These are phyloP conservation scores for Aricia artaxerxes DNA, from an alignment of 2,888 invertebrate genomes.

Conservation along the genomic window DNA sequence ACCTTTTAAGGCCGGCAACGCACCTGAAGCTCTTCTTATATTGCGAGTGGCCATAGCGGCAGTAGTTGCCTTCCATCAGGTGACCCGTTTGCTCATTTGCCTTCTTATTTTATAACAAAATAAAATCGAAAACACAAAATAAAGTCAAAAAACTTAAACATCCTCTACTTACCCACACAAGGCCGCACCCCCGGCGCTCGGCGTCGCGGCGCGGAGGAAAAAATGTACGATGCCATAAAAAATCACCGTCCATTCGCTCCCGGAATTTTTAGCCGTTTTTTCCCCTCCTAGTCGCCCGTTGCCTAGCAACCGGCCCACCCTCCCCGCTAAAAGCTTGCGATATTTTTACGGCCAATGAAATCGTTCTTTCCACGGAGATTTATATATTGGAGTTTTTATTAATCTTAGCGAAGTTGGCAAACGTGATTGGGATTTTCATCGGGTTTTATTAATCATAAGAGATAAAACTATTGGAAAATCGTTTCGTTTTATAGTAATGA, in stretches of 20 bases:
- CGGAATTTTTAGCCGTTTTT: conserved; percentile 80
- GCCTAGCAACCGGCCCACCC: conserved; percentile 66
- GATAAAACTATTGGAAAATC: conserved; percentile 3
- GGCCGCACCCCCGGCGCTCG: conserved; percentile 46
- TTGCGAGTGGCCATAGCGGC: too few species aligned
- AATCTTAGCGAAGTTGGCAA: conserved; percentile 27
- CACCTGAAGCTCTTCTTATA: too few species aligned
- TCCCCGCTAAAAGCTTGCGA: conserved; percentile 66
- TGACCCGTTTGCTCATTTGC: too few species aligned
- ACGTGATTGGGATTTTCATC: conserved; percentile 13
- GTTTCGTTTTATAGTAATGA: background rate
- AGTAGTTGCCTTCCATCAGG: too few species aligned
- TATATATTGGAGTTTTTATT: conserved; percentile 33
- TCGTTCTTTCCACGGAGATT: conserved; percentile 42
- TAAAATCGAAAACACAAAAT: background rate
- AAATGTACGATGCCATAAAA: conserved; percentile 80
- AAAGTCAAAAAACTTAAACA: conserved; percentile 42
- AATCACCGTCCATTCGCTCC: conserved; percentile 76
- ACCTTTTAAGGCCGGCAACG: too few species aligned
- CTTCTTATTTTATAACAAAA: too few species aligned
- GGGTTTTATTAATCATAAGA: conserved; percentile 12
- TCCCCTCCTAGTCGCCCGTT: conserved; percentile 75
- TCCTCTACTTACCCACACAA: conserved; percentile 59
- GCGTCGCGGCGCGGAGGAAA: conserved; percentile 72
- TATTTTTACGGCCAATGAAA: conserved; percentile 67